Evolutionary conservation across 2,888 invertebrate species (phyloP).

Genomic region (Philaethria dido): DNA sequence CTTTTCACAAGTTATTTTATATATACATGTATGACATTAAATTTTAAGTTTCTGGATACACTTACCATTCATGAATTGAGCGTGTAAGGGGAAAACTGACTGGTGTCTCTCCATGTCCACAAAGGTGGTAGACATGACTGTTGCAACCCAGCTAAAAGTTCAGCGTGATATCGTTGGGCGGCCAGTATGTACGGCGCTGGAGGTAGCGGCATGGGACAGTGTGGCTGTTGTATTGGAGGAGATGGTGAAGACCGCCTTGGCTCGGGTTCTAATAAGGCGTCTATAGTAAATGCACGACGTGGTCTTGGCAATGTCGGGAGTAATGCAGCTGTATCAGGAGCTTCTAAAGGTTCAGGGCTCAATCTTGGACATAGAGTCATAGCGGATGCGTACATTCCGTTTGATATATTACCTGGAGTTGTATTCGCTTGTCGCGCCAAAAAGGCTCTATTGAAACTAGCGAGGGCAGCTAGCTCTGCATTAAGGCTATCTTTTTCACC

Average conservation of each 20-base stretch:
- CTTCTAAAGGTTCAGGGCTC: constrained; percentile 73
- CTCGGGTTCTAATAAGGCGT: constrained; percentile 92
- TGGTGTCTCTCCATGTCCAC: constrained; percentile 79
- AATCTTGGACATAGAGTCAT: constrained; percentile 84
- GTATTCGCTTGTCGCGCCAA: constrained; percentile 80
- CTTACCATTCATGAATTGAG: constrained; percentile 82
- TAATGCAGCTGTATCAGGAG: constrained; percentile 67
- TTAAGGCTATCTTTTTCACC: constrained; percentile 85
- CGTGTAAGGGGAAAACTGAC: constrained; percentile 80
- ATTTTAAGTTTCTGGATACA: background rate
- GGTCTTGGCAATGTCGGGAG: constrained; percentile 71
- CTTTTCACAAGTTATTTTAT: background rate
- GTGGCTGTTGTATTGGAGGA: constrained; percentile 77
- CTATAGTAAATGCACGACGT: constrained; percentile 91
- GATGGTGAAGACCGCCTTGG: constrained; percentile 75
- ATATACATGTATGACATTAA: background rate
- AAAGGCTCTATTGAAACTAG: constrained; percentile 89
- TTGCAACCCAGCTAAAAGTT: constrained; percentile 75
- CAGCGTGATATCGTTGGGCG: constrained; percentile 78
- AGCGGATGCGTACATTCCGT: constrained; percentile 66
- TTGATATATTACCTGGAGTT: constrained; percentile 66
- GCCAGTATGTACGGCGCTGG: constrained; percentile 72
- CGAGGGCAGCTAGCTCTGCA: constrained; percentile 88
- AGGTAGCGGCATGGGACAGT: constrained; percentile 71
- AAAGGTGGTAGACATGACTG: constrained; percentile 77